Evolutionary conservation across 2,888 invertebrate genomes (phyloP), one percentile per base, ranked within the genome.

Genomic region (Theretra japonica): DNA sequence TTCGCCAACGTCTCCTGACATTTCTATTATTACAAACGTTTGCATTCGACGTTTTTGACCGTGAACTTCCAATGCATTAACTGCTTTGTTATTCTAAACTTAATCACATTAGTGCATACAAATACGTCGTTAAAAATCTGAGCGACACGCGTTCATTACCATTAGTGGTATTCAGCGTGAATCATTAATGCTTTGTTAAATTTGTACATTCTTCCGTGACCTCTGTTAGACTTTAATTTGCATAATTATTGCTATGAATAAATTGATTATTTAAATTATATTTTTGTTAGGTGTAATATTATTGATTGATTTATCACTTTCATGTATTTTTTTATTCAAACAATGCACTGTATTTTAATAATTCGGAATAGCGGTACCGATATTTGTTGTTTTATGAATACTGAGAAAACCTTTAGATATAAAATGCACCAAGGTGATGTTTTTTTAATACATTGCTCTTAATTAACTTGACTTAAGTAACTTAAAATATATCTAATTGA

Each of bases 11-110:
- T 50, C 15, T 53, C n/a, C 2, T 56, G n/a, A 7, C 0, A n/a
- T 50, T n/a, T n/a, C 30, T 17, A 50, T 56, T 19, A 11, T 28
- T 17, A 56, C 2, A 56, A 11, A 68, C 19, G 19, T 53, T 53
- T 53, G 53, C 53, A 57, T 71, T 68, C 48, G 60, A 75, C 76
- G 73, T 77, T 77, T 74, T 77, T 78, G 74, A 79, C 77, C 72
- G 69, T 72, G 69, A 72, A 72, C 79, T 73, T 53, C 41, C 19
- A 48, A 48, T 75, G 59, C 72, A 76, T 75, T 73, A 68, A 60
- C 53, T 73, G 70, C 50, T 76, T 77, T 77, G 70, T 41, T 65
- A 78, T 76, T 76, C 75, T 58, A 62, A 72, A 41, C 77, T 70
- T 70, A 75, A 60, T 72, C 71, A 70, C 68, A 68, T 59, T 74